These are phyloP conservation scores for Bos taurus DNA, from an alignment of 2,113 vertebrate genomes.

Conservation along the genomic window ARS-UCD2.0 NC_037357.1:21616501-21617000, in stretches of 20 bases:
- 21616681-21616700: not conserved
- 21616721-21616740: constrained; percentile 4
- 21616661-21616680: not conserved
- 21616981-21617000: not conserved
- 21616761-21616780: not conserved
- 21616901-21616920: not conserved
- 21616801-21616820: not conserved
- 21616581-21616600: not conserved
- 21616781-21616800: not conserved
- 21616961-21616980: not conserved
- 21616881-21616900: not conserved
- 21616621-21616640: not conserved
- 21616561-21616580: not conserved
- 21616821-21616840: not conserved
- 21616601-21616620: not conserved
- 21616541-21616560: not conserved
- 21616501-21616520: not conserved
- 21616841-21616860: not conserved
- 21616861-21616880: not conserved
- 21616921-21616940: not conserved
- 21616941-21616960: not conserved
- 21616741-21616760: not conserved
- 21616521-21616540: not conserved
- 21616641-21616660: not conserved
- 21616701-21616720: not conserved